A percentile compares a stretch with the other conserved stretches of the same genome.
Evolutionary conservation across 2,113 vertebrate species (phyloP).

Genomic region (Myrmophylax atrothorax): DNA sequence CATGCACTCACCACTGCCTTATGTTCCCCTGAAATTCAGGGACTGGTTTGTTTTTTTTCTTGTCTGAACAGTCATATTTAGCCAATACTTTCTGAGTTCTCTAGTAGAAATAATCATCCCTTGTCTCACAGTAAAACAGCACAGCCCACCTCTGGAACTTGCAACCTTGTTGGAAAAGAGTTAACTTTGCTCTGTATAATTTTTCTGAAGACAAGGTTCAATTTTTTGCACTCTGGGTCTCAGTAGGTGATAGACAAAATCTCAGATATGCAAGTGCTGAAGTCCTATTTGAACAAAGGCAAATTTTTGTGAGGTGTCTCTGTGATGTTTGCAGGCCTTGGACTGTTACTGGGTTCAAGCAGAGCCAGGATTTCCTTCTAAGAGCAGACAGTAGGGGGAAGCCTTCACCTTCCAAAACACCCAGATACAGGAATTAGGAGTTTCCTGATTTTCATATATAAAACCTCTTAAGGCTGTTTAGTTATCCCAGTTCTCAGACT

Average conservation of each 20-base stretch:
- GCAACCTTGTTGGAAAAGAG: neutral
- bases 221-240: neutral
- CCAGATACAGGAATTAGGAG: neutral
- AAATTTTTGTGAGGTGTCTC: neutral
- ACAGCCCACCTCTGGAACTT: neutral
- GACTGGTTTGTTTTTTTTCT: neutral
- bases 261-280: neutral
- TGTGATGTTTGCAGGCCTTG: neutral
- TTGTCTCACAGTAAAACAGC: neutral
- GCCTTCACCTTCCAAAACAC: neutral
- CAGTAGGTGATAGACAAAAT: neutral
- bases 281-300: neutral
- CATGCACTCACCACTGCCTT: neutral
- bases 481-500: neutral
- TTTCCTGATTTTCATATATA: neutral
- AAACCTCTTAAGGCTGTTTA: neutral
- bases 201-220: neutral
- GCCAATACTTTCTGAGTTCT: neutral
- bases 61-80: neutral
- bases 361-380: neutral
- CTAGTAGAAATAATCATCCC: neutral
- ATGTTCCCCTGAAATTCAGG: neutral
- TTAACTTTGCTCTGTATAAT: neutral
- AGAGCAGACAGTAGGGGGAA: slow-evolving; percentile 27
- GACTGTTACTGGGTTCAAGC: neutral